Evolutionary conservation across 2,797 vertebrate genomes (phyloP).

Genomic region (Danionella dracula): DNA sequence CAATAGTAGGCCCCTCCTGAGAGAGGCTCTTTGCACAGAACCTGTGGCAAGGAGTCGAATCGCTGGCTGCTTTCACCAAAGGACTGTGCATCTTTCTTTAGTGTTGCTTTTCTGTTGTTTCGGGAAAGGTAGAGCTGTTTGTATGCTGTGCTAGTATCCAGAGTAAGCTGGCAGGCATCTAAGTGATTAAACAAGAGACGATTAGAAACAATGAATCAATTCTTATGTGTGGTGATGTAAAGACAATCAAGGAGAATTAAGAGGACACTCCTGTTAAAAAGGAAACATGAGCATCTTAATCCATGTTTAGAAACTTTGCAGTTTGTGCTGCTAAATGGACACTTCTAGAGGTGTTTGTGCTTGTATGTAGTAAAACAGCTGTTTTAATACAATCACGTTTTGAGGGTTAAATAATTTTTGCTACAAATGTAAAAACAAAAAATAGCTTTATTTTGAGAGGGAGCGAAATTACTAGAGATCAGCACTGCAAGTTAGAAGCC

Average conservation of each 20-base stretch:
- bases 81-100: slow-evolving; percentile 71
- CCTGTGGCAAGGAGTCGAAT: slow-evolving; percentile 76
- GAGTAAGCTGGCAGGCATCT: slow-evolving; percentile 71
- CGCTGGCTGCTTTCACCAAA: slow-evolving; percentile 59
- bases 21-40: slow-evolving; percentile 70
- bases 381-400: too few relatives aligned
- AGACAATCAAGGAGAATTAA: not conserved
- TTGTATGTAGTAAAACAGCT: too few relatives aligned
- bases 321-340: too few relatives aligned
- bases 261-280: not conserved
- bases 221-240: not conserved
- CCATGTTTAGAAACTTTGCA: too few relatives aligned
- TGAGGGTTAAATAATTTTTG: too few relatives aligned
- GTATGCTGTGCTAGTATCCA: slow-evolving; percentile 74
- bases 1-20: slow-evolving; percentile 69
- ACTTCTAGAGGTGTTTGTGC: too few relatives aligned
- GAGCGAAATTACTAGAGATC: too few relatives aligned
- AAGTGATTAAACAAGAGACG: slow-evolving; percentile 18
- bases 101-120: slow-evolving; percentile 68
- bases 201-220: not conserved
- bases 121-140: slow-evolving; percentile 71
- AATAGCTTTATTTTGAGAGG: too few relatives aligned
- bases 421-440: too few relatives aligned
- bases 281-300: not conserved
- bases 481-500: too few relatives aligned